Evolutionary conservation across 2,113 vertebrate genomes (phyloP).

Genomic region (Arothron firmamentum): DNA sequence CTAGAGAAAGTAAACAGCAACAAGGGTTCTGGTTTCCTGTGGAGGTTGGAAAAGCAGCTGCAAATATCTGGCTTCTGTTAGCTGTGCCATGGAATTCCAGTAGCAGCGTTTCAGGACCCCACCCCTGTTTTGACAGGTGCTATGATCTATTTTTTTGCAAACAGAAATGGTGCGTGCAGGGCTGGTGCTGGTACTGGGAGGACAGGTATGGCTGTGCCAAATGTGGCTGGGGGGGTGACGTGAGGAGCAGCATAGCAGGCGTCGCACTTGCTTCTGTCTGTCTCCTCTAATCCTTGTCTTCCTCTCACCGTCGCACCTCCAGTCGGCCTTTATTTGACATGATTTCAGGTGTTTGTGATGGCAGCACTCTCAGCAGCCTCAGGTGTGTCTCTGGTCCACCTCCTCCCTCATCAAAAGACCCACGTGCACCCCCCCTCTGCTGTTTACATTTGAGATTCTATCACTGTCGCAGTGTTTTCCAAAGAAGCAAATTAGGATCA

Average conservation of each 20-base stretch:
- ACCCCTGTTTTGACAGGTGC: no score
- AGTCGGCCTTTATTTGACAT: constrained; percentile 30
- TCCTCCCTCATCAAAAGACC: constrained; percentile 19
- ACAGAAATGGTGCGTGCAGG: no score
- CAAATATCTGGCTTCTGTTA: not conserved
- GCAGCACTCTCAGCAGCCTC: constrained; percentile 37
- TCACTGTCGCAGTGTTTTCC: constrained; percentile 29
- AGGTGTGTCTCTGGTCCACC: constrained; percentile 19
- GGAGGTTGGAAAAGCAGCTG: not conserved
- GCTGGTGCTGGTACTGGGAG: constrained; percentile 3
- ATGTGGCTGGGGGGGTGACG: constrained; percentile 58
- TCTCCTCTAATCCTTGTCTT: constrained; percentile 30
- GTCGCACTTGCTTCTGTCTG: constrained; percentile 50
- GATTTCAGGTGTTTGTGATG: constrained; percentile 42
- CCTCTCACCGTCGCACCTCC: not conserved
- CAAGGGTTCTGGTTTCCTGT: no score
- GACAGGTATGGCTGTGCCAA: constrained; percentile 55
- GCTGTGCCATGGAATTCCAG: no score
- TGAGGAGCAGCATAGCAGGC: constrained; percentile 46
- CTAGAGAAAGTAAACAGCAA: no score
- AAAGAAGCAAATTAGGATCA: constrained; percentile 31
- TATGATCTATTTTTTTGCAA: no score
- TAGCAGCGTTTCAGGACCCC: no score
- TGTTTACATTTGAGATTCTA: constrained; percentile 16
- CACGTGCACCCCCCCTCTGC: constrained; percentile 14